phyloP scores from a whole-genome alignment of 2,797 vertebrate genomes.

The Gymnothorax reevesii region DNA sequence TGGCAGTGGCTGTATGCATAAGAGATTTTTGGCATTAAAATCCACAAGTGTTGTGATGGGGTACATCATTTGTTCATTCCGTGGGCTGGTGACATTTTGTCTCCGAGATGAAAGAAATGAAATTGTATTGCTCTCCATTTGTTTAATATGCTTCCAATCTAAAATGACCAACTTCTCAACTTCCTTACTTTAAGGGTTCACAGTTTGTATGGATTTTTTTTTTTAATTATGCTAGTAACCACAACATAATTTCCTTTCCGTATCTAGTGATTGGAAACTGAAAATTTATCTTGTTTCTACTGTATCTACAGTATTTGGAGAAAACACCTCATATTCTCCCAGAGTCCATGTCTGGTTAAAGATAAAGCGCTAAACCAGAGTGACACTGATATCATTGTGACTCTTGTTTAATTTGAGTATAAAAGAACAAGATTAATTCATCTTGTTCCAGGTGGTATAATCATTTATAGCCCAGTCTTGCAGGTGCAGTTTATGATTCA shows the following conservation, averaged over 20 bases:
- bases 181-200: not conserved
- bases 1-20: not conserved
- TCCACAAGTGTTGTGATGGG: conserved; percentile 4
- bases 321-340: not conserved
- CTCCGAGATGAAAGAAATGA: not conserved
- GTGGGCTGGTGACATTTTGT: conserved; percentile 12
- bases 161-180: not conserved
- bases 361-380: not conserved
- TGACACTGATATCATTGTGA: not conserved
- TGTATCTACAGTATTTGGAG: not conserved
- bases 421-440: not conserved
- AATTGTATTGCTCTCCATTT: not conserved
- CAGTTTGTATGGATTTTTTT: not conserved
- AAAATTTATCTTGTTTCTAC: not conserved
- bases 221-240: not conserved
- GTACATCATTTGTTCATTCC: not conserved
- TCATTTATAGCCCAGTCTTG: not conserved
- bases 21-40: not conserved
- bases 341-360: not conserved
- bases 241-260: not conserved
- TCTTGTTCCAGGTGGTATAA: not conserved
- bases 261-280: not conserved
- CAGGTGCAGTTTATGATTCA: conserved; percentile 11
- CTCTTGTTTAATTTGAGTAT: not conserved
- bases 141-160: not conserved